These are phyloP conservation scores for Hirtodrosophila confusa DNA, from an alignment of 2,888 invertebrate genomes.

Conservation along the genomic window DNA sequence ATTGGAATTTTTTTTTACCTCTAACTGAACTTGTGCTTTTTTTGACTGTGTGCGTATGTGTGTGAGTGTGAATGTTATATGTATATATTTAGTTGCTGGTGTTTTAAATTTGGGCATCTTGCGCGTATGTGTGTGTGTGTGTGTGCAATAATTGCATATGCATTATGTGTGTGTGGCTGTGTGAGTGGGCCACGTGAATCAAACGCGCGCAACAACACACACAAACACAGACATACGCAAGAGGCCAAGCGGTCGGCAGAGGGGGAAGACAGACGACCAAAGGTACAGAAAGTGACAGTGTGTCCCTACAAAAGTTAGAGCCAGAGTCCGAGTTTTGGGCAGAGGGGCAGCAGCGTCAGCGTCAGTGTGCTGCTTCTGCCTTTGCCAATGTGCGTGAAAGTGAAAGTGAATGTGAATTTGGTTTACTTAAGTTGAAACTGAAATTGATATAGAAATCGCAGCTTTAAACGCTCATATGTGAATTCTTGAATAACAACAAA, in stretches of 20 bases:
- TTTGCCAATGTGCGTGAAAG: constrained; percentile 41
- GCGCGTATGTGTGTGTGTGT: constrained; percentile 27
- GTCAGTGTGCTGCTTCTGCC: constrained; percentile 23
- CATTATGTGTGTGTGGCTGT: constrained; percentile 27
- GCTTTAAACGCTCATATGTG: constrained; percentile 7
- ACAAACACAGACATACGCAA: constrained; percentile 18
- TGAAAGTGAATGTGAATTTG: constrained; percentile 59
- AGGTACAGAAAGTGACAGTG: constrained; percentile 61
- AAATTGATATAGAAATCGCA: constrained; percentile 18
- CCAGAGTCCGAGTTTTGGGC: constrained; percentile 32
- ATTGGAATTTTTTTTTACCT: constrained; percentile 22
- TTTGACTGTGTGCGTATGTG: constrained; percentile 8
- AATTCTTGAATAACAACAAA: no score
- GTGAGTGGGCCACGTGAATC: constrained; percentile 71
- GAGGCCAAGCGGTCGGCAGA: constrained; percentile 6
- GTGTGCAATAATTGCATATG: constrained; percentile 48
- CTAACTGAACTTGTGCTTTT: constrained; percentile 20
- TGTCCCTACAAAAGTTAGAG: constrained; percentile 34
- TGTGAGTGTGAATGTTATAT: not conserved
- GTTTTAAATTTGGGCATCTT: constrained; percentile 9
- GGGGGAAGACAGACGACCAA: constrained; percentile 29
- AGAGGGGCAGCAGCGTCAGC: constrained; percentile 15
- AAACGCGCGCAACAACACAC: constrained; percentile 68
- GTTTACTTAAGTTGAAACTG: constrained; percentile 13
- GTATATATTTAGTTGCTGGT: constrained; percentile 7